A percentile compares a stretch with the other conserved stretches of the same genome.
Evolutionary conservation across 2,113 vertebrate species (phyloP).

Genomic region (Nesoenas mayeri): DNA sequence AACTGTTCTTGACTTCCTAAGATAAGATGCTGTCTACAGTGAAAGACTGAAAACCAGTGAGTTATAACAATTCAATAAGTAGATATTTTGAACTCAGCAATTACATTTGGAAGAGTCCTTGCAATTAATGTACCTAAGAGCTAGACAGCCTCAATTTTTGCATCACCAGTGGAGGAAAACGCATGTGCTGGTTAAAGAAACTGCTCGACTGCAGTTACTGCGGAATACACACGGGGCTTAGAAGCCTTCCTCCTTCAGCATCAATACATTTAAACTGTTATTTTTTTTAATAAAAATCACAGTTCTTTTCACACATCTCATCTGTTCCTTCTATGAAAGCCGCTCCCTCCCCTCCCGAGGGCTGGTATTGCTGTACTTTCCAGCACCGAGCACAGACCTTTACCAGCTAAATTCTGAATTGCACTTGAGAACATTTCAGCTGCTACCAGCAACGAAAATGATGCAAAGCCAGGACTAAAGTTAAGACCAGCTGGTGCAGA

Average conservation of each 20-base stretch:
- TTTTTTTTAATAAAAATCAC: neutral
- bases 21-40: neutral
- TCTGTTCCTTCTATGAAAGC: neutral
- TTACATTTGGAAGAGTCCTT: neutral
- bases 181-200: neutral
- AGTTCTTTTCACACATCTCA: neutral
- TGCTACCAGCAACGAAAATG: fast-evolving
- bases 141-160: neutral
- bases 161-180: neutral
- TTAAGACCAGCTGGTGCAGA: neutral
- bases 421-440: neutral
- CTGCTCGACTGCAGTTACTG: neutral
- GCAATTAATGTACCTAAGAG: neutral
- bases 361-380: neutral
- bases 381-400: neutral
- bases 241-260: neutral
- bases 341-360: neutral
- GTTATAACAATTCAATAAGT: neutral
- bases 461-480: neutral
- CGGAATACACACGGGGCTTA: neutral
- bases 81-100: neutral
- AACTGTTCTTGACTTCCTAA: neutral
- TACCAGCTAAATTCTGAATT: neutral
- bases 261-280: neutral
- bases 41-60: neutral